Percentiles rank a stretch among this genome's conserved stretches.
Conservation (phyloP, 2,888 invertebrate species). For the Cataglyphis albicans region DNA sequence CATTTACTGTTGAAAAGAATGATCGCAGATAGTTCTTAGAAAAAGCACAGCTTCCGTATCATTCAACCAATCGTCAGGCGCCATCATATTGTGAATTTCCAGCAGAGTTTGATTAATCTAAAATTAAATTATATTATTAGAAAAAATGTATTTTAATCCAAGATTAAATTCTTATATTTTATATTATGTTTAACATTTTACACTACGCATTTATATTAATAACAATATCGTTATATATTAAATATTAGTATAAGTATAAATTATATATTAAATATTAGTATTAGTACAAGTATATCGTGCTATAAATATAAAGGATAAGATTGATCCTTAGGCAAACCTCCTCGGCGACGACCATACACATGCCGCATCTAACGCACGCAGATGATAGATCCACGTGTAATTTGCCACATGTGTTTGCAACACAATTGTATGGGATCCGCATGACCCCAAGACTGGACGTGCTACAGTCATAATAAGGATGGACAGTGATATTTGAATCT, state of each 20-base stretch:
- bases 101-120: constrained; percentile 81
- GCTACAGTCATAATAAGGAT: constrained; percentile 73
- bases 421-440: constrained; percentile 74
- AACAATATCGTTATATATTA: background rate
- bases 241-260: background rate
- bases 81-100: constrained; percentile 74
- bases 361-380: constrained; percentile 81
- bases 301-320: background rate
- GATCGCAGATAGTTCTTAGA: constrained; percentile 77
- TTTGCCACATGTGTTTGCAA: constrained; percentile 43
- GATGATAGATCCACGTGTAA: constrained; percentile 78
- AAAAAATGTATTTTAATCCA: background rate
- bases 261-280: background rate
- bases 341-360: constrained; percentile 81
- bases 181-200: background rate
- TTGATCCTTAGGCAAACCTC: constrained; percentile 71
- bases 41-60: constrained; percentile 71
- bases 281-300: no score
- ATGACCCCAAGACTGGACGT: constrained; percentile 72
- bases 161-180: background rate
- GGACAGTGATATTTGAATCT: constrained; percentile 46
- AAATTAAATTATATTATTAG: background rate
- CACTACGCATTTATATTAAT: background rate
- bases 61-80: constrained; percentile 68
- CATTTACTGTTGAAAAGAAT: constrained; percentile 79